Conservation (phyloP, 2,888 invertebrate species). For the Ennomos quercinarius region DNA sequence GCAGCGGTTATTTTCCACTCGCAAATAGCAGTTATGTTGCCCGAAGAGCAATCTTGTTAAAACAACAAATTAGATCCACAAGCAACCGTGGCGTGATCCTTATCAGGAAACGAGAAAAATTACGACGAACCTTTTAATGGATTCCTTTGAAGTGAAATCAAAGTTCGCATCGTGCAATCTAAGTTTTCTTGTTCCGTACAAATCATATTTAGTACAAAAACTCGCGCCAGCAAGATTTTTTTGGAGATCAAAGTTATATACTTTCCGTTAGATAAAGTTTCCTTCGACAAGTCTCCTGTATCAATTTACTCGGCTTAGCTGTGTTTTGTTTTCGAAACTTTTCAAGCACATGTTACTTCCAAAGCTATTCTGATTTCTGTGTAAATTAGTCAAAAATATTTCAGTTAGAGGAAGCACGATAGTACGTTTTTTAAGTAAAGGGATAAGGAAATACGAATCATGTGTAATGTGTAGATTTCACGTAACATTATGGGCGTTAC, state of each 20-base stretch:
- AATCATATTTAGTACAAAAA: conserved; percentile 38
- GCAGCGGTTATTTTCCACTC: conserved; percentile 12
- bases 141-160: conserved; percentile 55
- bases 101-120: conserved; percentile 31
- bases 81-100: conserved; percentile 30
- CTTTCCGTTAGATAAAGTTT: conserved; percentile 7
- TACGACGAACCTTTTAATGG: conserved; percentile 42
- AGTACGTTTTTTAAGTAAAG: conserved; percentile 6
- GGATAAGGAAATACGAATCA: conserved; percentile 33
- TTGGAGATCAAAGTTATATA: conserved; percentile 4
- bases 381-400: conserved; percentile 7
- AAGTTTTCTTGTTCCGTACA: conserved; percentile 57
- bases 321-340: not conserved
- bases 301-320: conserved; percentile 2
- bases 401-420: conserved; percentile 1
- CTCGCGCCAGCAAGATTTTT: conserved; percentile 3
- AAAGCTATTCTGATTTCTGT: not conserved
- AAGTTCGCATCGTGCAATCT: conserved; percentile 70
- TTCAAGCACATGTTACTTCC: not conserved
- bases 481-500: conserved; percentile 42
- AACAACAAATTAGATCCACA: conserved; percentile 38
- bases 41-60: conserved; percentile 27
- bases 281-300: not conserved
- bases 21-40: conserved; percentile 30
- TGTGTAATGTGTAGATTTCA: conserved; percentile 48